Conservation (phyloP, 2,113 vertebrate species). For the Psophia crepitans region DNA sequence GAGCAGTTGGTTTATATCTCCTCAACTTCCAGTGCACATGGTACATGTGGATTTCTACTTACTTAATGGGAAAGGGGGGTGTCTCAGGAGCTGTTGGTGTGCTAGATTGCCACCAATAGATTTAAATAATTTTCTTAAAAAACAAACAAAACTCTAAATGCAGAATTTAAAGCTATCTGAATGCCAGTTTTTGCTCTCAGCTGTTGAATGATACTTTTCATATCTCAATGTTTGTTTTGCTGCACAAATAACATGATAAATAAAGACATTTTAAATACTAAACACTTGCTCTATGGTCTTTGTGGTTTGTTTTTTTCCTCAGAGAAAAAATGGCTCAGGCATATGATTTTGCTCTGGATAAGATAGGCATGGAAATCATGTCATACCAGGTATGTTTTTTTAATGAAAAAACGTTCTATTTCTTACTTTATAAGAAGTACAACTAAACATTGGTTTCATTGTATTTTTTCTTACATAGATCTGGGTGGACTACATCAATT, state of each 20-base stretch:
- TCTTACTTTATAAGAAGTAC: not conserved
- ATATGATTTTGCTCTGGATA: constrained; percentile 98
- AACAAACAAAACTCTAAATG: not conserved
- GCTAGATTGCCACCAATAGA: not conserved
- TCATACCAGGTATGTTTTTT: constrained; percentile 90
- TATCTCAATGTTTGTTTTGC: not conserved
- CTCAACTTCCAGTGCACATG: not conserved
- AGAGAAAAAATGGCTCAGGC: constrained; percentile 99
- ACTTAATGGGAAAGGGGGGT: not conserved
- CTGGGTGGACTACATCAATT: constrained; percentile 99
- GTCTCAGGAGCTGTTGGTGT: not conserved
- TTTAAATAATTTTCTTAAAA: not conserved
- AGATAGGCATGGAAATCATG: constrained; percentile 99
- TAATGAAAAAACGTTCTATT: not conserved
- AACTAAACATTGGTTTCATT: constrained; percentile 28
- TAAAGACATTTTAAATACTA: constrained; percentile 31
- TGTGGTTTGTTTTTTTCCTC: constrained; percentile 61
- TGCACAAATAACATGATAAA: not conserved
- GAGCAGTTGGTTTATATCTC: not conserved
- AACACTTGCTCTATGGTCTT: constrained; percentile 25
- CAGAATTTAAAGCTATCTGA: not conserved
- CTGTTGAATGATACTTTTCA: not conserved
- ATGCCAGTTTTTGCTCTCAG: not conserved
- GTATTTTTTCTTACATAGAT: constrained; percentile 82
- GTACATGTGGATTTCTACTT: not conserved